Evolutionary conservation across 2,113 vertebrate genomes (phyloP).

Genomic region (Thryonomys swinderianus): DNA sequence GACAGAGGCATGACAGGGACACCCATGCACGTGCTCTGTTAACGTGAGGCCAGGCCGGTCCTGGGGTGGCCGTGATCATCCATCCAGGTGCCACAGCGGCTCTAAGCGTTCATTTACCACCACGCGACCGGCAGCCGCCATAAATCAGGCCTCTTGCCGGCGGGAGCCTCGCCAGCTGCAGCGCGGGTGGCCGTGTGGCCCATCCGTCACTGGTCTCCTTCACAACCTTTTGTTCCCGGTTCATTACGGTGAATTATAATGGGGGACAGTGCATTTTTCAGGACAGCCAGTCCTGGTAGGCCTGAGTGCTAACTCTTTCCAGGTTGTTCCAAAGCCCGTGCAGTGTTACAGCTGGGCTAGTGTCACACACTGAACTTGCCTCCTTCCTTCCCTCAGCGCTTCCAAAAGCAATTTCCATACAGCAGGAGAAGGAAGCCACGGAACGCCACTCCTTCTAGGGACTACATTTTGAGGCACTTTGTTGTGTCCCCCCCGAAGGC

Average conservation of each 20-base stretch:
- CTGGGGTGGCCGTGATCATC: conserved; percentile 80
- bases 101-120: conserved; percentile 87
- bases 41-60: conserved; percentile 75
- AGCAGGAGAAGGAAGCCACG: conserved; percentile 6
- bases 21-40: conserved; percentile 78
- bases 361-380: background rate
- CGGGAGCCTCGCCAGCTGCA: conserved; percentile 80
- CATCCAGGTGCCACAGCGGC: conserved; percentile 84
- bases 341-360: background rate
- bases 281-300: conserved; percentile 64
- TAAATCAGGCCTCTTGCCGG: conserved; percentile 77
- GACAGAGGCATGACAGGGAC: conserved; percentile 67
- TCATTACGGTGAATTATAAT: conserved; percentile 84
- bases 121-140: conserved; percentile 81
- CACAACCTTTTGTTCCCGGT: conserved; percentile 82
- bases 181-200: conserved; percentile 76
- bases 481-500: conserved; percentile 27
- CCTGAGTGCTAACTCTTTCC: conserved; percentile 52
- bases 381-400: background rate
- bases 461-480: conserved; percentile 28
- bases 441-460: conserved; percentile 39
- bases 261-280: conserved; percentile 81
- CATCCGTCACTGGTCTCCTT: conserved; percentile 84
- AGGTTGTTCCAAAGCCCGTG: background rate
- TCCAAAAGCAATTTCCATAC: background rate